Percentiles rank a stretch among this genome's conserved stretches.
phyloP scores from a whole-genome alignment of 2,797 vertebrate species.

The Danio jaintianensis region DNA sequence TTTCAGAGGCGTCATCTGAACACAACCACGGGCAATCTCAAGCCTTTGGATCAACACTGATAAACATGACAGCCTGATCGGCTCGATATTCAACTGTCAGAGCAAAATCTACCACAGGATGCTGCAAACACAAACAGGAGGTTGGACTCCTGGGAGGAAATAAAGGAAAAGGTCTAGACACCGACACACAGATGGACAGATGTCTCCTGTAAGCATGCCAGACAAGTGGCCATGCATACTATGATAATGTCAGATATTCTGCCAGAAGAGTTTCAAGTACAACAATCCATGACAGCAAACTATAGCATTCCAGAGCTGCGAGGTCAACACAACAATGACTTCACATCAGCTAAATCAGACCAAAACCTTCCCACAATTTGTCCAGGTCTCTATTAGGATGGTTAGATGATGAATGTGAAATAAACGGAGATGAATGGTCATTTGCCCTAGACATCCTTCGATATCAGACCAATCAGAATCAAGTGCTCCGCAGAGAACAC shows the following conservation, averaged over 20 bases:
- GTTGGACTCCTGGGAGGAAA: slow-evolving; percentile 17
- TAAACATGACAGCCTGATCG: neutral
- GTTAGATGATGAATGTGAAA: neutral
- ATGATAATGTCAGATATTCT: slow-evolving; percentile 27
- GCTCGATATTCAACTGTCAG: slow-evolving; percentile 9
- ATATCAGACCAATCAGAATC: neutral
- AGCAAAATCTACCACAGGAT: slow-evolving; percentile 11
- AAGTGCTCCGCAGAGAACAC: neutral
- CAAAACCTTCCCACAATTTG: slow-evolving; percentile 11
- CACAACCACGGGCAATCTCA: neutral
- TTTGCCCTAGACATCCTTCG: neutral
- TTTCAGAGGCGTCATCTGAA: slow-evolving; percentile 10
- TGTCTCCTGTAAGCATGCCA: slow-evolving; percentile 37
- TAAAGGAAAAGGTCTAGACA: slow-evolving; percentile 45
- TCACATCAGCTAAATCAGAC: slow-evolving; percentile 10
- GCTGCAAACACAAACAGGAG: slow-evolving; percentile 10
- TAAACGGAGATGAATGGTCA: neutral
- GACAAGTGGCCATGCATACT: slow-evolving; percentile 44
- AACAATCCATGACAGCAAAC: slow-evolving; percentile 16
- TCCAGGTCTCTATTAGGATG: neutral
- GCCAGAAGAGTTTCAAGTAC: slow-evolving; percentile 4
- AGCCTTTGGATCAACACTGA: neutral
- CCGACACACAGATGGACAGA: slow-evolving; percentile 33
- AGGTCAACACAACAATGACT: slow-evolving; percentile 34
- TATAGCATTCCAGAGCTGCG: slow-evolving; percentile 18